These are phyloP conservation scores for Nemoura dubitans DNA, from an alignment of 2,888 invertebrate genomes.

Conservation along the genomic window DNA sequence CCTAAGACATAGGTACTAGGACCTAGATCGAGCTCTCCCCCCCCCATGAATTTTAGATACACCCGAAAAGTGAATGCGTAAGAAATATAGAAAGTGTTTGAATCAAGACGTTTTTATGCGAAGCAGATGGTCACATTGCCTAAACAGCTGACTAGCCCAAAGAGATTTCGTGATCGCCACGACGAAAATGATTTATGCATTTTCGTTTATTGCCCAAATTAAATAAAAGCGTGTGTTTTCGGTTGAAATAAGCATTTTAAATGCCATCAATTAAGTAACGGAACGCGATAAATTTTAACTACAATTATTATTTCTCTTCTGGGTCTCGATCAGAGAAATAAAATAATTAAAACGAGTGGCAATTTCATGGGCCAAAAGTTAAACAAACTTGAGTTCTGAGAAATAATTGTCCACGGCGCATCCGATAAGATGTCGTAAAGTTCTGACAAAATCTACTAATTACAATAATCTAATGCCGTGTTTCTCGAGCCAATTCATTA, in stretches of 20 bases:
- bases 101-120: no score
- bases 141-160: background rate
- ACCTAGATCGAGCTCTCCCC: no score
- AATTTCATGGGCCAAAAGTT: background rate
- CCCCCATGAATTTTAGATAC: no score
- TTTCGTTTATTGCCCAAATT: background rate
- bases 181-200: background rate
- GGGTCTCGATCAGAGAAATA: background rate
- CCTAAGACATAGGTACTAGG: no score
- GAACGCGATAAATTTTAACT: background rate
- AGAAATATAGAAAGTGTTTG: no score
- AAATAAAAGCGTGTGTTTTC: background rate
- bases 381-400: background rate
- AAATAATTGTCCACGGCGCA: background rate
- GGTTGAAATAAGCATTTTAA: background rate
- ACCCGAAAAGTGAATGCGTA: no score
- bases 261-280: background rate
- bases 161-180: no score
- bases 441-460: background rate
- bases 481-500: background rate
- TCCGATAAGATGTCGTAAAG: background rate
- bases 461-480: background rate
- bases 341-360: background rate
- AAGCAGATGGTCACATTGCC: background rate
- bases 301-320: conserved; percentile 1